A percentile compares a stretch with the other conserved stretches of the same genome.
These are phyloP conservation scores for Mustelus asterias DNA, from an alignment of 2,113 vertebrate genomes.

Conservation along the genomic window DNA sequence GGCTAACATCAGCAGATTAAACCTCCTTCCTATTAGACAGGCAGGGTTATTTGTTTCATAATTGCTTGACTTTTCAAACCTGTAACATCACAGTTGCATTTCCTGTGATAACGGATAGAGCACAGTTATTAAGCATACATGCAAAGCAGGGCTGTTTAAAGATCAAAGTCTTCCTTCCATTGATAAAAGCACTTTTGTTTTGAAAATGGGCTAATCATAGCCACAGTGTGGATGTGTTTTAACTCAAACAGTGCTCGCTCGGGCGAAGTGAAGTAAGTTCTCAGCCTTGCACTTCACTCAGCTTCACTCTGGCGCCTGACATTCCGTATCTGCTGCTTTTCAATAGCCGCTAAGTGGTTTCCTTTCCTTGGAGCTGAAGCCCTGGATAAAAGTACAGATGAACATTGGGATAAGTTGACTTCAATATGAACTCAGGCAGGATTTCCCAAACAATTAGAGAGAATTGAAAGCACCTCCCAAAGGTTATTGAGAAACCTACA, in stretches of 20 bases:
- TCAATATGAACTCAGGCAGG: not conserved
- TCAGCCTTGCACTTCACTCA: not conserved
- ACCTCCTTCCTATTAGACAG: slow-evolving; percentile 4
- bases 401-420: not conserved
- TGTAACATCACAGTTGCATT: not conserved
- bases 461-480: not conserved
- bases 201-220: not conserved
- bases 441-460: not conserved
- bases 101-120: slow-evolving; percentile 14
- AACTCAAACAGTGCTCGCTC: not conserved
- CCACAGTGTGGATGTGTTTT: not conserved
- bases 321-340: not conserved
- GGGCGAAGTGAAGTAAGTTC: not conserved
- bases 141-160: not conserved
- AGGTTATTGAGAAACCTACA: not conserved
- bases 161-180: slow-evolving; percentile 11
- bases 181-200: slow-evolving; percentile 23
- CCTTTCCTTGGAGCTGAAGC: not conserved
- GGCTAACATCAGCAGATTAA: not conserved
- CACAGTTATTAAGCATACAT: not conserved
- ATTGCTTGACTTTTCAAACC: slow-evolving; percentile 18
- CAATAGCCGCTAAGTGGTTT: not conserved
- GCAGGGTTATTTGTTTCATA: slow-evolving; percentile 5
- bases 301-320: not conserved
- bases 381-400: not conserved